A percentile compares a stretch with the other conserved stretches of the same genome.
These are phyloP conservation scores for Ochotona curzoniae DNA, from an alignment of 2,113 vertebrate genomes.

Conservation along the genomic window DNA sequence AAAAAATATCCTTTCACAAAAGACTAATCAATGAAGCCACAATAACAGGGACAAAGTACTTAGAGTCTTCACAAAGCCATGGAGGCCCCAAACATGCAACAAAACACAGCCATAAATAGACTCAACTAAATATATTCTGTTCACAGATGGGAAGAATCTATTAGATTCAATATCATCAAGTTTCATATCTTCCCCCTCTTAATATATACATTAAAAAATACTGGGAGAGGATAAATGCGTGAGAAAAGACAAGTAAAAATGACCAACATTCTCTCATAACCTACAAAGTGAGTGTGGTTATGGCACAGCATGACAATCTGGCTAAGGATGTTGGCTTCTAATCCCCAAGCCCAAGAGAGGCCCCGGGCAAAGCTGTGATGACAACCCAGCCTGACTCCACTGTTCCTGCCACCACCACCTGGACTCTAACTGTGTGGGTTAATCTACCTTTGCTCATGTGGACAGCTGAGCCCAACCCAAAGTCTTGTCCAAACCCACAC, in stretches of 20 bases:
- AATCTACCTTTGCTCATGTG: neutral
- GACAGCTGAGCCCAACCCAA: neutral
- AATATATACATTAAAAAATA: conserved; percentile 16
- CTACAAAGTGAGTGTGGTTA: neutral
- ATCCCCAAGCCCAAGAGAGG: neutral
- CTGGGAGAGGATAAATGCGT: neutral
- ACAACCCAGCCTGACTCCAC: neutral
- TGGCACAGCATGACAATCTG: no score
- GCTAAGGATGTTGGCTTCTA: neutral
- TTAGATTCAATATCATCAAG: neutral
- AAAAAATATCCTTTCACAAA: neutral
- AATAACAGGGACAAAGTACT: neutral
- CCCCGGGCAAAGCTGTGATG: neutral
- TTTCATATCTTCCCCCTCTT: neutral
- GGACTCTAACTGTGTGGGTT: neutral
- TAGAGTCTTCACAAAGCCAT: neutral
- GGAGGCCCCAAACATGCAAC: neutral
- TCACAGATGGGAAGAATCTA: neutral
- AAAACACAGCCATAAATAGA: neutral
- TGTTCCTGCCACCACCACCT: neutral
- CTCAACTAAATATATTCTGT: neutral
- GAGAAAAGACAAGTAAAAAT: neutral
- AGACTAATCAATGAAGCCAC: neutral
- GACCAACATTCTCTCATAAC: neutral
- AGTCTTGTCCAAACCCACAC: neutral